These are phyloP conservation scores for Heterodera carotae DNA, from an alignment of 1,140 invertebrate species.

Conservation along the genomic window DNA sequence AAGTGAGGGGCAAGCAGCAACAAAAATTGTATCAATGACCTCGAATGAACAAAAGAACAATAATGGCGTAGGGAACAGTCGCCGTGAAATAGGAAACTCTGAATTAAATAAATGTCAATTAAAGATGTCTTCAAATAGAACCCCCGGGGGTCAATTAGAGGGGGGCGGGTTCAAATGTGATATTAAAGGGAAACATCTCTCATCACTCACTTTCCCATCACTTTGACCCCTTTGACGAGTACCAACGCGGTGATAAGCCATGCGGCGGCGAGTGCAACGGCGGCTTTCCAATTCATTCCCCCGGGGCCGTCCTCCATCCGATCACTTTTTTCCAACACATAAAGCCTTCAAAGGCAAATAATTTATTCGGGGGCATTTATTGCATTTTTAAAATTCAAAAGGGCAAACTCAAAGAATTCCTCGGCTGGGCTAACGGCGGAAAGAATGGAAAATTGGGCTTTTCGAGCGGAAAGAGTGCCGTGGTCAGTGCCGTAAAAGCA, in stretches of 20 bases:
- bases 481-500: constrained; percentile 34
- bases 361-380: not conserved
- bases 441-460: constrained; percentile 21
- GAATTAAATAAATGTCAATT: no score
- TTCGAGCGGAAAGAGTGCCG: not conserved
- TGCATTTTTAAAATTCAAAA: not conserved
- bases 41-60: constrained; percentile 48
- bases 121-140: no score
- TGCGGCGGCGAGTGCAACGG: constrained; percentile 40
- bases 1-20: not conserved
- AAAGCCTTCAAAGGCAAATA: constrained; percentile 38
- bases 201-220: constrained; percentile 44
- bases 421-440: constrained; percentile 46
- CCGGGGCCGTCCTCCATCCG: constrained; percentile 43
- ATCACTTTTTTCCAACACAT: constrained; percentile 50
- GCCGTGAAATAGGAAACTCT: constrained; percentile 41
- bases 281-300: constrained; percentile 51
- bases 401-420: constrained; percentile 48
- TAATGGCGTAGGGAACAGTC: constrained; percentile 52
- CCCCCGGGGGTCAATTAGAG: not conserved
- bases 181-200: not conserved
- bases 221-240: constrained; percentile 50
- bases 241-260: constrained; percentile 48
- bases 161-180: not conserved
- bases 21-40: not conserved